Evolutionary conservation across 2,797 vertebrate species (phyloP).

Genomic region (Anguilla pacifica): DNA sequence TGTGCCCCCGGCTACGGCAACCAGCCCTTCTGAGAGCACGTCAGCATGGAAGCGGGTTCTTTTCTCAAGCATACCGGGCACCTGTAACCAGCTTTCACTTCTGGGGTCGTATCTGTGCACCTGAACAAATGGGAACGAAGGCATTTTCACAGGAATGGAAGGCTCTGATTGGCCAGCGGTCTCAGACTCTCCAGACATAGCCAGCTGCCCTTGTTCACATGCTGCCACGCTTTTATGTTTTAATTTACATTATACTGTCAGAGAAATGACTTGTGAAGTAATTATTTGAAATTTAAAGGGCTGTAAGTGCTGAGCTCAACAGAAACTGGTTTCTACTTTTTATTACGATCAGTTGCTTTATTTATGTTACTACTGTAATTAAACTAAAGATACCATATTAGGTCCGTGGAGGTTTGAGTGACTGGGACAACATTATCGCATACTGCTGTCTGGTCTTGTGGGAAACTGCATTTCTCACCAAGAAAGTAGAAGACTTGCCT

Average conservation of each 20-base stretch:
- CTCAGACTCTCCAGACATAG: not conserved
- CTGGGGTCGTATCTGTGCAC: constrained; percentile 60
- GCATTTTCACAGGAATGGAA: not conserved
- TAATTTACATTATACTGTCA: not conserved
- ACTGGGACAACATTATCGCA: not conserved
- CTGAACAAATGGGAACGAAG: constrained; percentile 32
- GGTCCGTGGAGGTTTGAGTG: not conserved
- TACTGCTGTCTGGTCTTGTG: not conserved
- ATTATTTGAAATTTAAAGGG: not conserved
- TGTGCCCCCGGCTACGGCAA: constrained; percentile 55
- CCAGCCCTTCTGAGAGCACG: constrained; percentile 40
- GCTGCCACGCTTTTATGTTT: not conserved
- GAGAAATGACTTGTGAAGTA: not conserved
- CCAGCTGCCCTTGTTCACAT: not conserved
- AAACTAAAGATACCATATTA: not conserved
- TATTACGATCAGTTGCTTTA: not conserved
- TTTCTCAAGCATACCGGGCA: constrained; percentile 52
- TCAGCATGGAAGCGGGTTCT: constrained; percentile 48
- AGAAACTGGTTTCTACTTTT: not conserved
- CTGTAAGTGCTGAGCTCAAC: not conserved
- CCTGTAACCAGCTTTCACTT: constrained; percentile 54
- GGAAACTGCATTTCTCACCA: not conserved
- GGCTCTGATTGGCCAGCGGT: not conserved
- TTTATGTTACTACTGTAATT: not conserved
- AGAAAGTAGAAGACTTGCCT: constrained; percentile 48